A percentile compares a stretch with the other conserved stretches of the same genome.
phyloP scores from a whole-genome alignment of 2,797 vertebrate species.

The Ptychobarbus kaznakovi region DNA sequence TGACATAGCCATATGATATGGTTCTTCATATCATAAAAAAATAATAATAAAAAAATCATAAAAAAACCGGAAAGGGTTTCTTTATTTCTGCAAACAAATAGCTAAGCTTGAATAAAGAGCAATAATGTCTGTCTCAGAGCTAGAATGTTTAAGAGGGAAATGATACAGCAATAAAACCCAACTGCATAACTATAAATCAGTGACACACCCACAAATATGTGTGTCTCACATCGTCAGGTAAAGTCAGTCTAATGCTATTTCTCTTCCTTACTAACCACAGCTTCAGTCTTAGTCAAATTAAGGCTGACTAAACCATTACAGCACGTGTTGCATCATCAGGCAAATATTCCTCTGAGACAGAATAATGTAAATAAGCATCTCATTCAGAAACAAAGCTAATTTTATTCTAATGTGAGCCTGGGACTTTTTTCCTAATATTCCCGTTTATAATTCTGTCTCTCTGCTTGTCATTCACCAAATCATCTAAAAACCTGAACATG shows the following conservation, averaged over 20 bases:
- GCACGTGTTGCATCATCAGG: background rate
- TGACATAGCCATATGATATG: background rate
- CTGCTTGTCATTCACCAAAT: constrained; percentile 1
- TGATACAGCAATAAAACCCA: constrained; percentile 10
- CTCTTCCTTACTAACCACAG: constrained; percentile 36
- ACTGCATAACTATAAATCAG: background rate
- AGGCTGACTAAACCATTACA: constrained; percentile 9
- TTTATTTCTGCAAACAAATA: background rate
- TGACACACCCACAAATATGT: background rate
- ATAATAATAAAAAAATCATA: background rate
- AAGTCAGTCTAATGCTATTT: background rate
- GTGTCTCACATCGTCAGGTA: background rate
- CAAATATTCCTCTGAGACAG: background rate
- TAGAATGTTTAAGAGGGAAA: background rate
- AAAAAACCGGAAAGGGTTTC: background rate
- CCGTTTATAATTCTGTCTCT: background rate
- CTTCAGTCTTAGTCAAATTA: constrained; percentile 13
- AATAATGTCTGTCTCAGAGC: background rate
- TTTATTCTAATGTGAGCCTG: background rate
- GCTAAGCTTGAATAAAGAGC: constrained; percentile 12
- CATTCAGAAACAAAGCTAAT: constrained; percentile 1
- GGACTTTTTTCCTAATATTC: background rate
- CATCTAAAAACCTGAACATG: background rate
- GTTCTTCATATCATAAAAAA: background rate
- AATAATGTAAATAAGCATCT: background rate